phyloP scores from a whole-genome alignment of 2,797 vertebrate genomes.

The Pseudochirops corinnae region DNA sequence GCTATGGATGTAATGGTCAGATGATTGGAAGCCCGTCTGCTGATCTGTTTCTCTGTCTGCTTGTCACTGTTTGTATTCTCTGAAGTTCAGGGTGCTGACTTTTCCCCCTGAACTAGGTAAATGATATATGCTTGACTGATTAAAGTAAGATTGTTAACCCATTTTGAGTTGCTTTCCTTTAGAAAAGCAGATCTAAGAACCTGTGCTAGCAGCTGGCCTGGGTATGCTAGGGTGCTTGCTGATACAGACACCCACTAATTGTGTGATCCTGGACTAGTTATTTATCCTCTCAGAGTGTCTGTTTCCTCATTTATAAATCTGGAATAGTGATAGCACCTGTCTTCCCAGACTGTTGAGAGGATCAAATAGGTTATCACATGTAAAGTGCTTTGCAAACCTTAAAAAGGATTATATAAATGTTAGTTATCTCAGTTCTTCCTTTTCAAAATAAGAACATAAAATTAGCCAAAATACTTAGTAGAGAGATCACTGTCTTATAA shows the following conservation, averaged over 20 bases:
- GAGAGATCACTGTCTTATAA: background rate
- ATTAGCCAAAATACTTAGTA: background rate
- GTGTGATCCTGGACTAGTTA: background rate
- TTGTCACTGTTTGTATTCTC: too few relatives aligned
- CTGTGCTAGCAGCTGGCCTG: too few relatives aligned
- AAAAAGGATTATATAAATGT: background rate
- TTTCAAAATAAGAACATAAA: background rate
- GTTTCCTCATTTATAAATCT: background rate
- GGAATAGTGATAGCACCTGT: background rate
- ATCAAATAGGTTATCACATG: background rate
- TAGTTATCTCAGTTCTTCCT: background rate
- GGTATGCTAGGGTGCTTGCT: too few relatives aligned
- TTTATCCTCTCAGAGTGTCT: background rate
- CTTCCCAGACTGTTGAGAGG: background rate
- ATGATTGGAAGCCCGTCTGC: too few relatives aligned
- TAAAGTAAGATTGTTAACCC: too few relatives aligned
- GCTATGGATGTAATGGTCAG: too few relatives aligned
- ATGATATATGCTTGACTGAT: too few relatives aligned
- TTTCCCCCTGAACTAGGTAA: too few relatives aligned
- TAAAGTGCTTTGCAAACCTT: background rate
- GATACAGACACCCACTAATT: background rate
- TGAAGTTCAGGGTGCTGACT: too few relatives aligned
- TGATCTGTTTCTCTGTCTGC: too few relatives aligned
- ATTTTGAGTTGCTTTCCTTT: too few relatives aligned
- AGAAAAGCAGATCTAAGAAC: too few relatives aligned